Conservation (phyloP, 2,888 invertebrate species). For the Gryllus longicercus region DNA sequence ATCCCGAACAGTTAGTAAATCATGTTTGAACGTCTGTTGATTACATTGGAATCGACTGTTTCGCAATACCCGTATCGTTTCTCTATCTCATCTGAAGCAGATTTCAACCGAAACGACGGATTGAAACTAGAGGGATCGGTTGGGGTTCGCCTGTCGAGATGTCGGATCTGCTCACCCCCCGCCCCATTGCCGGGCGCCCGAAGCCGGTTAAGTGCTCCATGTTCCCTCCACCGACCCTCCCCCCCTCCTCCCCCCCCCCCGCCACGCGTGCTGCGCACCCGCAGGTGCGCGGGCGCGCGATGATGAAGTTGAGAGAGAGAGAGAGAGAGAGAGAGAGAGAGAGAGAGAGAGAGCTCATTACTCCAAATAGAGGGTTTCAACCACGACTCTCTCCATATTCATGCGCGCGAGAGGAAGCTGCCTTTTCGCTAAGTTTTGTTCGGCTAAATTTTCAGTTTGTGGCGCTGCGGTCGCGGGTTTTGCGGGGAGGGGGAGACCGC, state of each 20-base stretch:
- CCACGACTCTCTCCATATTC: neutral
- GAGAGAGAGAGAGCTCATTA: neutral
- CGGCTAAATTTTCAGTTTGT: neutral
- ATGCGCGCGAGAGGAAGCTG: neutral
- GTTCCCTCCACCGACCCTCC: neutral
- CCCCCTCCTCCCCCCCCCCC: neutral
- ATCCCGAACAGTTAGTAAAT: too few species aligned
- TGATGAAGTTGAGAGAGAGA: constrained; percentile 17
- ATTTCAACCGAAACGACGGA: too few species aligned
- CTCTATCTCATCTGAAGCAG: too few species aligned
- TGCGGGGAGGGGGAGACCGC: neutral
- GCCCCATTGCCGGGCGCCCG: neutral
- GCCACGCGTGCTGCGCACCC: neutral
- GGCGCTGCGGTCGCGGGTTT: neutral
- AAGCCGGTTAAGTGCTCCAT: neutral
- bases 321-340: too few species aligned
- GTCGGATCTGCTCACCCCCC: neutral
- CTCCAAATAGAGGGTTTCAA: neutral
- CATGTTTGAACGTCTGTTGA: too few species aligned
- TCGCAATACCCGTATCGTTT: too few species aligned
- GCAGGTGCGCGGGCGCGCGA: neutral
- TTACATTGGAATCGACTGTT: too few species aligned
- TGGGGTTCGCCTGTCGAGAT: neutral
- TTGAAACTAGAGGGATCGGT: too few species aligned
- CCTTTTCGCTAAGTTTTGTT: neutral